Evolutionary conservation across 2,888 invertebrate genomes (phyloP).

Genomic region (Teleiodes luculella): DNA sequence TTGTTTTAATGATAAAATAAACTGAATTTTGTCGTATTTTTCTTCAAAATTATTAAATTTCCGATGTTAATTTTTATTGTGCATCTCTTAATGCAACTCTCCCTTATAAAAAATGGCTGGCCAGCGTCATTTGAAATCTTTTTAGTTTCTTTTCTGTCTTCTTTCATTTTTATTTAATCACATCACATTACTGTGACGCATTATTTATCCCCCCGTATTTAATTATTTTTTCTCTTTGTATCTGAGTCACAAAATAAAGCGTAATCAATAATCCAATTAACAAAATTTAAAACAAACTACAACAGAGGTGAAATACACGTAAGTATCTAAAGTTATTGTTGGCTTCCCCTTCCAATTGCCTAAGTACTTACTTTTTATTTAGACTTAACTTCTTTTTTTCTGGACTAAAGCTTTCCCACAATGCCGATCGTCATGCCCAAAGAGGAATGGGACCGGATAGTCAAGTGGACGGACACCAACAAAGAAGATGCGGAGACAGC

Average conservation of each 20-base stretch:
- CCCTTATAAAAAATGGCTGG: background rate
- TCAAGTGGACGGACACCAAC: conserved; percentile 45
- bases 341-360: background rate
- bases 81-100: background rate
- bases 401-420: too few species aligned
- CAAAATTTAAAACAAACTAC: background rate
- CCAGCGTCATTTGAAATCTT: background rate
- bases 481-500: conserved; percentile 49
- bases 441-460: conserved; percentile 53
- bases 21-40: background rate
- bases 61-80: background rate
- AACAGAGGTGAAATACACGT: too few species aligned
- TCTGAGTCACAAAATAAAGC: too few species aligned
- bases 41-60: background rate
- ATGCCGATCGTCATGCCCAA: conserved; percentile 58
- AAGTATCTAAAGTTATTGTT: too few species aligned
- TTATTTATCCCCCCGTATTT: too few species aligned
- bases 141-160: background rate
- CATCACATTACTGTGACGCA: background rate
- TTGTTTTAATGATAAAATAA: background rate
- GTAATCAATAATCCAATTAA: background rate
- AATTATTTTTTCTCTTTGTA: background rate
- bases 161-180: background rate
- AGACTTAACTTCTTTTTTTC: too few species aligned
- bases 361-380: too few species aligned